Evolutionary conservation across 2,797 vertebrate genomes (phyloP).

Genomic region (Enteromius thamalakanensis): DNA sequence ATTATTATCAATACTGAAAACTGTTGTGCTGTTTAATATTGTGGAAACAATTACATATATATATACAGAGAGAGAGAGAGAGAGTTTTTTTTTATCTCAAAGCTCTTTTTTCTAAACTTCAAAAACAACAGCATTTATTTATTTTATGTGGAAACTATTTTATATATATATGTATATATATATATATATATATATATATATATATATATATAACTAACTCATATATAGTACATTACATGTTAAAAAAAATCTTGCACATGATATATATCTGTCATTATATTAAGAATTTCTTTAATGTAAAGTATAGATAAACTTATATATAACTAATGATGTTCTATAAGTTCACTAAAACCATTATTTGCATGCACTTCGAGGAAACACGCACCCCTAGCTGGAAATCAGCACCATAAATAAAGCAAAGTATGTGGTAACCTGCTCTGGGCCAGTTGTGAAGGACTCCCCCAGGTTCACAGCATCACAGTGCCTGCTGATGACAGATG

Average conservation of each 20-base stretch:
- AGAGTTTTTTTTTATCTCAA: neutral
- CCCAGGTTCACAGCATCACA: slow-evolving; percentile 1
- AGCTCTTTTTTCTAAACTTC: neutral
- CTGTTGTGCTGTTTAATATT: neutral
- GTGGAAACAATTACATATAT: neutral
- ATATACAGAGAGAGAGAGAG: too few species aligned
- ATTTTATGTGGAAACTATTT: too few species aligned
- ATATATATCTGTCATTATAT: neutral
- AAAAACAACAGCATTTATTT: too few species aligned
- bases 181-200: too few species aligned
- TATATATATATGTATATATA: too few species aligned
- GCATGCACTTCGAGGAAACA: neutral
- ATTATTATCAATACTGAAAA: neutral
- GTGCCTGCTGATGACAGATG: slow-evolving; percentile 24
- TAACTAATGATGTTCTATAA: neutral
- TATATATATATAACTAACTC: too few species aligned
- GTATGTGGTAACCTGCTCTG: slow-evolving; percentile 28
- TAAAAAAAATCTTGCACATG: neutral
- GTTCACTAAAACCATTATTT: neutral
- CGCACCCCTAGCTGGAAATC: slow-evolving; percentile 1
- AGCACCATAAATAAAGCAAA: slow-evolving; percentile 22
- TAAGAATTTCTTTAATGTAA: neutral
- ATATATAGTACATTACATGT: neutral
- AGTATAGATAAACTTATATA: too few species aligned
- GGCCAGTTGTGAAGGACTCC: slow-evolving; percentile 17